phyloP scores from a whole-genome alignment of 2,113 vertebrate genomes.

The Drymodes brunneopygia region DNA sequence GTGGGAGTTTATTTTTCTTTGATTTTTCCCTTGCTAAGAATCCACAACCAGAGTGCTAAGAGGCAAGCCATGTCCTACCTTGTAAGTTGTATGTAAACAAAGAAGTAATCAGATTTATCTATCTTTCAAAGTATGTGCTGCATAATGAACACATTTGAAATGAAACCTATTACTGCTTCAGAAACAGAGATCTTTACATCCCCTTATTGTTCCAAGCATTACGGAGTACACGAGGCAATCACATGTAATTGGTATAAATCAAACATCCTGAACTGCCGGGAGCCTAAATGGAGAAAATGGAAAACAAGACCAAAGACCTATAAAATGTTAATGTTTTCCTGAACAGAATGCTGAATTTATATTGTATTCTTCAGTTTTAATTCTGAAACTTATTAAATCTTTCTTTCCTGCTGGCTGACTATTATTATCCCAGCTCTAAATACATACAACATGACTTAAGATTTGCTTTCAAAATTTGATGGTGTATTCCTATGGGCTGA shows the following conservation, averaged over 20 bases:
- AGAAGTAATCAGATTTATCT: not conserved
- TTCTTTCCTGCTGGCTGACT: not conserved
- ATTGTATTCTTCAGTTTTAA: not conserved
- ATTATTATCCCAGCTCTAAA: not conserved
- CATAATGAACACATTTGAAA: not conserved
- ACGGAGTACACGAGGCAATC: constrained; percentile 8
- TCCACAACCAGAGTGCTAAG: not conserved
- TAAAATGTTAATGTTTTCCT: constrained; percentile 41
- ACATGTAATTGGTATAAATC: constrained; percentile 21
- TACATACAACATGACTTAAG: not conserved
- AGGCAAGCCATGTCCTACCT: not conserved
- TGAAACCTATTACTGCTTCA: constrained; percentile 7
- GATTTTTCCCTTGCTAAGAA: not conserved
- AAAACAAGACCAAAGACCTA: constrained; percentile 2
- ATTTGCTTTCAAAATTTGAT: not conserved
- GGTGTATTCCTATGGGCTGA: not conserved
- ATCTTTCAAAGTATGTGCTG: not conserved
- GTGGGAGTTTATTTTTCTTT: not conserved
- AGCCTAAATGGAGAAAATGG: constrained; percentile 4
- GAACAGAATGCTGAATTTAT: not conserved
- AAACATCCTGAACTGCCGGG: constrained; percentile 8
- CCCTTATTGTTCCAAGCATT: not conserved
- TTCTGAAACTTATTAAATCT: constrained; percentile 6
- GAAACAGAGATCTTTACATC: constrained; percentile 1
- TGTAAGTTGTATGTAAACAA: not conserved